These are phyloP conservation scores for Nemotelus pantherinus DNA, from an alignment of 2,888 invertebrate species.

Conservation along the genomic window DNA sequence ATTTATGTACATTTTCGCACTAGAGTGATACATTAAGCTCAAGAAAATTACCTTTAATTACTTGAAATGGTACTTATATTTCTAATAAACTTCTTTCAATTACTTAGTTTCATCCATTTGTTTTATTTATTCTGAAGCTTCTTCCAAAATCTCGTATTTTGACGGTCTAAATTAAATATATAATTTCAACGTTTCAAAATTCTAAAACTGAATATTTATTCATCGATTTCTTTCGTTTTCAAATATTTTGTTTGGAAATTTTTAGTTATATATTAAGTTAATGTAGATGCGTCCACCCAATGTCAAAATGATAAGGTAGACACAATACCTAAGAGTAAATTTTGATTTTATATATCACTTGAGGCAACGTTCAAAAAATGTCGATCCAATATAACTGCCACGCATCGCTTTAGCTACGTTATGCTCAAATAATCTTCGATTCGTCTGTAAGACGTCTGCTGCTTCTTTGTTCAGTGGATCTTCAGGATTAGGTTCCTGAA, in stretches of 20 bases:
- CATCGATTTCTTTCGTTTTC: slow-evolving; percentile 36
- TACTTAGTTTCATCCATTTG: slow-evolving; percentile 43
- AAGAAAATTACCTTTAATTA: slow-evolving; percentile 30
- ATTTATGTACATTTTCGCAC: slow-evolving; percentile 35
- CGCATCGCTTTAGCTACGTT: slow-evolving; percentile 97
- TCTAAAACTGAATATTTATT: slow-evolving; percentile 36
- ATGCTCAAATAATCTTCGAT: slow-evolving; percentile 92
- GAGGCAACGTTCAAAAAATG: slow-evolving; percentile 95
- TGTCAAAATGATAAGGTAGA: slow-evolving; percentile 61
- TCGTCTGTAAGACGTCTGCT: slow-evolving; percentile 94
- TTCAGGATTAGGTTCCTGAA: slow-evolving; percentile 96
- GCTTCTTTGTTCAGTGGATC: slow-evolving; percentile 99
- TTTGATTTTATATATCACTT: slow-evolving; percentile 76
- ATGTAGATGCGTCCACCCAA: slow-evolving; percentile 62
- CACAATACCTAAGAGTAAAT: slow-evolving; percentile 63
- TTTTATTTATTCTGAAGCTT: slow-evolving; percentile 41
- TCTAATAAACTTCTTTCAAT: slow-evolving; percentile 29
- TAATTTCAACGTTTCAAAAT: slow-evolving; percentile 28
- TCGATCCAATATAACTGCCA: slow-evolving; percentile 93
- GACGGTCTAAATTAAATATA: slow-evolving; percentile 26
- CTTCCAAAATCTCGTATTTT: slow-evolving; percentile 5
- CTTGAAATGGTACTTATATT: slow-evolving; percentile 34
- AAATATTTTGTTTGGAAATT: slow-evolving; percentile 38
- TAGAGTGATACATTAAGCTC: slow-evolving; percentile 36
- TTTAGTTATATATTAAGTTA: slow-evolving; percentile 60